These are phyloP conservation scores for Darevskia mixta DNA, from an alignment of 2,797 vertebrate species.

Conservation along the genomic window DNA sequence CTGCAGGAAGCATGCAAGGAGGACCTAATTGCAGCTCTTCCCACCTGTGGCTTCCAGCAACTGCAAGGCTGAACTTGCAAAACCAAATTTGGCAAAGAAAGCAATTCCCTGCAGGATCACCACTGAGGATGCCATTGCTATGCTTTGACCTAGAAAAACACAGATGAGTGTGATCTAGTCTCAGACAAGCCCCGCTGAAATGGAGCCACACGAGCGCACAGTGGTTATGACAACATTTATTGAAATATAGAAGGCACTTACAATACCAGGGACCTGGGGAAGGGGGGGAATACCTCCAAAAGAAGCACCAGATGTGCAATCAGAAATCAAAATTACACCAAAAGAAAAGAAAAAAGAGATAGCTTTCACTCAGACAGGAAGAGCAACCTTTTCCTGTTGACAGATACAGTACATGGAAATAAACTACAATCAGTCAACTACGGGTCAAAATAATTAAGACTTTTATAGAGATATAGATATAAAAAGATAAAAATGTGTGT, in stretches of 20 bases:
- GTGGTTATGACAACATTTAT: constrained; percentile 84
- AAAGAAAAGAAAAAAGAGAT: constrained; percentile 66
- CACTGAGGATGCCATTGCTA: neutral
- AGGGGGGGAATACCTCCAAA: constrained; percentile 63
- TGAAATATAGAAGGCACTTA: constrained; percentile 98
- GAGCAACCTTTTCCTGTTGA: constrained; percentile 82
- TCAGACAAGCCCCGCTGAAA: neutral
- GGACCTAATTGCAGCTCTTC: too few relatives aligned
- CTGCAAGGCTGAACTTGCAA: too few relatives aligned
- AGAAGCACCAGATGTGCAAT: constrained; percentile 80
- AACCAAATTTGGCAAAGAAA: neutral
- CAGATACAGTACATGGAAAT: constrained; percentile 82
- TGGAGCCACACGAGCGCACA: neutral
- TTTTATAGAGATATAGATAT: constrained; percentile 55
- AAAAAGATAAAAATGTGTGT: constrained; percentile 80
- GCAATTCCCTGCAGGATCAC: neutral
- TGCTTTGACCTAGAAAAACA: too few relatives aligned
- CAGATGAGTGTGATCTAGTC: neutral
- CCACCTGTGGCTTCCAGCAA: too few relatives aligned
- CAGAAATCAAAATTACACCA: constrained; percentile 66
- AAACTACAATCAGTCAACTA: constrained; percentile 80
- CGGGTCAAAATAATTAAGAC: constrained; percentile 83
- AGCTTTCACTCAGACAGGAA: constrained; percentile 74
- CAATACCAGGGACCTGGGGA: constrained; percentile 79
- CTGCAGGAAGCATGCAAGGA: too few relatives aligned